These are phyloP conservation scores for Corythaixoides concolor DNA, from an alignment of 2,113 vertebrate genomes.

Conservation along the genomic window DNA sequence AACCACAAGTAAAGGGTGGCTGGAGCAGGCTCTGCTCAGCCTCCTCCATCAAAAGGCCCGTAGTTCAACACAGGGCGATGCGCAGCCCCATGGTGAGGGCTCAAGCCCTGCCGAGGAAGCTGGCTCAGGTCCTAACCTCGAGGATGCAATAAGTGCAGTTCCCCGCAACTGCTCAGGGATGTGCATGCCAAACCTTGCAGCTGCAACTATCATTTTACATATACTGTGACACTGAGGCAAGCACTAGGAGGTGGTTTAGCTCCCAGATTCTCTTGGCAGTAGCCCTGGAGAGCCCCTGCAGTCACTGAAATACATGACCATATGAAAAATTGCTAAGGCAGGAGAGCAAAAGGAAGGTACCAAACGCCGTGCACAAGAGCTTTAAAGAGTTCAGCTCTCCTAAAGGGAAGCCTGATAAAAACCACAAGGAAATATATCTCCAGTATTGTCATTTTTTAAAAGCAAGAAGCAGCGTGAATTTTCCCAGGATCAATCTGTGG, in stretches of 20 bases:
- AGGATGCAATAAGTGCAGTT: not conserved
- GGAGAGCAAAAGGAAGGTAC: not conserved
- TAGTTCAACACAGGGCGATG: not conserved
- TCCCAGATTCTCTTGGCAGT: not conserved
- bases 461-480: not conserved
- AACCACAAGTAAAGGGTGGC: not conserved
- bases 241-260: not conserved
- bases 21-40: not conserved
- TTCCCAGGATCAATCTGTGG: not conserved
- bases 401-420: not conserved
- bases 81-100: not conserved
- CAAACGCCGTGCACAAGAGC: not conserved
- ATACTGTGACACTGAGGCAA: not conserved
- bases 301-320: not conserved
- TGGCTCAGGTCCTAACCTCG: slow-evolving; percentile 7
- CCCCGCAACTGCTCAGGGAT: not conserved
- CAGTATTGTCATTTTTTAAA: not conserved
- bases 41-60: not conserved
- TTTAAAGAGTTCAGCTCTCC: not conserved
- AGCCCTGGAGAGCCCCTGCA: not conserved
- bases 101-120: not conserved
- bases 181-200: slow-evolving; percentile 13
- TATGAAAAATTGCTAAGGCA: not conserved
- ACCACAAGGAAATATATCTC: not conserved
- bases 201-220: not conserved